Conservation (phyloP, 1,140 invertebrate genomes). For the Kradibia gibbosae region DNA sequence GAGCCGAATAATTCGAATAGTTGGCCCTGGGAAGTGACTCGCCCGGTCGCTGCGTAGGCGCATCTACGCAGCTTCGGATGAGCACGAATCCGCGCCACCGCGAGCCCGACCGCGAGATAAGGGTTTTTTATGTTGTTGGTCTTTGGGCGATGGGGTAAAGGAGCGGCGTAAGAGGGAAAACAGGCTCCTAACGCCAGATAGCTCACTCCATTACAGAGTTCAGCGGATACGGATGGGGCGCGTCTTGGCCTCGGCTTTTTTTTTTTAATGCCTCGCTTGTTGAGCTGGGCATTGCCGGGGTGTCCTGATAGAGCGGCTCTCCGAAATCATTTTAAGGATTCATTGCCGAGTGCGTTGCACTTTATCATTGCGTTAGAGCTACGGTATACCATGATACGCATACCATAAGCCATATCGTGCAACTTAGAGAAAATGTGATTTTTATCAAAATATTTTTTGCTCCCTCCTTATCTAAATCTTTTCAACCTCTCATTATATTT, state of each 20-base stretch:
- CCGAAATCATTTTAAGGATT: too few relatives aligned
- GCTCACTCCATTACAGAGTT: constrained; percentile 28
- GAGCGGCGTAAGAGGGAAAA: not conserved
- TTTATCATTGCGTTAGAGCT: too few relatives aligned
- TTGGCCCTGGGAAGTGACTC: constrained; percentile 24
- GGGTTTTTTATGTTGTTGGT: not conserved
- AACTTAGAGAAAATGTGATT: too few relatives aligned
- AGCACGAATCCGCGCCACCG: constrained; percentile 11
- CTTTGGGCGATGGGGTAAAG: too few relatives aligned
- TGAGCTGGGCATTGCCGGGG: too few relatives aligned
- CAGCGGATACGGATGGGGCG: constrained; percentile 16
- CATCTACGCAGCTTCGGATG: constrained; percentile 27
- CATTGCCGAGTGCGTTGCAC: too few relatives aligned
- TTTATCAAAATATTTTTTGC: too few relatives aligned
- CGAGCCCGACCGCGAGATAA: constrained; percentile 6
- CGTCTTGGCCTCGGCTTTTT: not conserved
- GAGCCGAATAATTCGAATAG: constrained; percentile 53
- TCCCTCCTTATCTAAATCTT: too few relatives aligned
- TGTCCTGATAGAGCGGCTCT: not conserved
- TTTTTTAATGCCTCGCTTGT: not conserved
- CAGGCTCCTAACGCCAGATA: constrained; percentile 17
- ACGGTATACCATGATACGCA: too few relatives aligned
- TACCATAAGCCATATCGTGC: too few relatives aligned
- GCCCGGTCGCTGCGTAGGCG: constrained; percentile 23
- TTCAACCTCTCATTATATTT: too few relatives aligned